These are phyloP conservation scores for Cercopithecus mona DNA, from an alignment of 2,113 vertebrate genomes.

Conservation along the genomic window DNA sequence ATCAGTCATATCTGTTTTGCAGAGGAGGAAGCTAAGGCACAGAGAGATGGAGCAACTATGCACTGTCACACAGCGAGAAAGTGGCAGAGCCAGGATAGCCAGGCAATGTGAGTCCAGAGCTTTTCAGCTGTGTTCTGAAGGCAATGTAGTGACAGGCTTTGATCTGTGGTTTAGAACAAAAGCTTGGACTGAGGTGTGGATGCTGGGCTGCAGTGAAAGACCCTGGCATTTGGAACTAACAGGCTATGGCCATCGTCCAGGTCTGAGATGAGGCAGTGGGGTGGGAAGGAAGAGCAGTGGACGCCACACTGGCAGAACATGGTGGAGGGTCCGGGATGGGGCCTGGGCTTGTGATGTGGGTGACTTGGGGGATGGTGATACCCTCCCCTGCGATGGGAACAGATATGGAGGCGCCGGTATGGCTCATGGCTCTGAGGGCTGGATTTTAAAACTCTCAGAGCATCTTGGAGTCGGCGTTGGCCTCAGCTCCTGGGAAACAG, in stretches of 20 bases:
- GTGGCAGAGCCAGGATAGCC: background rate
- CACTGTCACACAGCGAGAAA: background rate
- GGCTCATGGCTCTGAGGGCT: background rate
- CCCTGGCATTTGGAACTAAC: background rate
- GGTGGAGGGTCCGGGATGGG: fast-evolving
- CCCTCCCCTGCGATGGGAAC: background rate
- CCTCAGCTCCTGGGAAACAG: background rate
- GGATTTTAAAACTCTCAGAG: background rate
- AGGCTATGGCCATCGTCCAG: background rate
- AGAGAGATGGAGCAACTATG: background rate
- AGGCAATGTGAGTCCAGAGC: background rate
- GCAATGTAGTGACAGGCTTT: background rate
- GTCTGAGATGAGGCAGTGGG: too few relatives aligned
- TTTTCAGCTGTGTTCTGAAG: background rate
- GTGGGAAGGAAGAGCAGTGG: background rate
- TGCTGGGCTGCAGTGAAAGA: background rate
- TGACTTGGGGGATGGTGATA: background rate
- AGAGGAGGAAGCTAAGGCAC: background rate
- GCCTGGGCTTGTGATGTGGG: background rate
- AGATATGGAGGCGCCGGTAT: too few relatives aligned
- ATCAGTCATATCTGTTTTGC: background rate
- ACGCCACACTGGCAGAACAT: background rate
- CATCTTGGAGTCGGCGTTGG: background rate
- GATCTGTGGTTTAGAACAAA: background rate
- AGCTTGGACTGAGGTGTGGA: background rate